Conservation (phyloP, 2,797 vertebrate genomes). For the Antrozous pallidus region DNA sequence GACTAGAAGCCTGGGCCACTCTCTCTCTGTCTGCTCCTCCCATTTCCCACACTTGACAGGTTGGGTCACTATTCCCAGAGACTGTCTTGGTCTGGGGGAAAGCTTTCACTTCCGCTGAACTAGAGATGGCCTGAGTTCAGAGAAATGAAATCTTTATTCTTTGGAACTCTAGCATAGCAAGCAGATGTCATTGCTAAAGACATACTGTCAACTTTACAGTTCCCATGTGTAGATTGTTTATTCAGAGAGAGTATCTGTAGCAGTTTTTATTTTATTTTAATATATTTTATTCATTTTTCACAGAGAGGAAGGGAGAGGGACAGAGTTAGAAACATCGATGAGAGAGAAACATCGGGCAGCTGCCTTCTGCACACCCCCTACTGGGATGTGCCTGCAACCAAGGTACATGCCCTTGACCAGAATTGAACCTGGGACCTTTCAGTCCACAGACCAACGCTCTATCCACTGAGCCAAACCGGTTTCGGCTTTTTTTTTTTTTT, state of each 20-base stretch:
- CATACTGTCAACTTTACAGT: not conserved
- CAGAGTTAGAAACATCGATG: too few relatives aligned
- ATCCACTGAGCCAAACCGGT: too few relatives aligned
- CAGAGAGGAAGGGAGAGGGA: too few relatives aligned
- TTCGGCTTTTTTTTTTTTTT: too few relatives aligned
- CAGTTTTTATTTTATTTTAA: too few relatives aligned
- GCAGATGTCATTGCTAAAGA: not conserved
- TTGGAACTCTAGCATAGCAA: constrained; percentile 30
- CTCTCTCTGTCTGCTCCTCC: not conserved
- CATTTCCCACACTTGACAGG: not conserved
- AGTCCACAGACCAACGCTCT: too few relatives aligned
- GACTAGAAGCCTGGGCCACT: not conserved
- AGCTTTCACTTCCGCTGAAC: not conserved
- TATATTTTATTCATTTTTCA: too few relatives aligned
- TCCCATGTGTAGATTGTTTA: not conserved
- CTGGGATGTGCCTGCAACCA: too few relatives aligned
- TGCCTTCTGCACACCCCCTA: too few relatives aligned
- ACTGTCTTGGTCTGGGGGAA: not conserved
- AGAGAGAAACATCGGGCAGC: too few relatives aligned
- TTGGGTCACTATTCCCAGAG: not conserved
- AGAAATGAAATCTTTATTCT: constrained; percentile 13
- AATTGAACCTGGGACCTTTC: too few relatives aligned
- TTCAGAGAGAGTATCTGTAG: not conserved
- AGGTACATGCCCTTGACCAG: too few relatives aligned
- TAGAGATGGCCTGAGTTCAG: not conserved